These are phyloP conservation scores for Schizopygopsis pylzovi DNA, from an alignment of 2,797 vertebrate genomes.

Conservation along the genomic window DNA sequence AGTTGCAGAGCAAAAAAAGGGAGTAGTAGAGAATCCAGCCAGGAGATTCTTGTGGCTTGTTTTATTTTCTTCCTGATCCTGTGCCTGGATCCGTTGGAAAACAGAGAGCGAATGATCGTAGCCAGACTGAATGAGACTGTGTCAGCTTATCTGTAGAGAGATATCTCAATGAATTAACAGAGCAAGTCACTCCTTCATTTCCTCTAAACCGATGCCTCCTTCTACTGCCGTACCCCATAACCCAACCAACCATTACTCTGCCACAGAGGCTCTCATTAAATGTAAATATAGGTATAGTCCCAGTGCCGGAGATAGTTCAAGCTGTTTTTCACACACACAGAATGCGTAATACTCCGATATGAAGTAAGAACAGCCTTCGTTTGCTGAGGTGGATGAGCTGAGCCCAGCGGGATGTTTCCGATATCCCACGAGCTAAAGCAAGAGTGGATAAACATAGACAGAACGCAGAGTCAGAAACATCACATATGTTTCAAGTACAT, in stretches of 20 bases:
- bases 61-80: constrained; percentile 59
- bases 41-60: constrained; percentile 61
- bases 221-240: constrained; percentile 65
- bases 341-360: constrained; percentile 43
- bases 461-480: constrained; percentile 27
- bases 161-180: constrained; percentile 43
- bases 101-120: constrained; percentile 40
- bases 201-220: constrained; percentile 75
- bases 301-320: constrained; percentile 67
- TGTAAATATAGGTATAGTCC: constrained; percentile 83
- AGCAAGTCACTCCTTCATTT: constrained; percentile 39
- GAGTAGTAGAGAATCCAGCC: constrained; percentile 30
- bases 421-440: constrained; percentile 45
- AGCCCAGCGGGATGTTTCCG: constrained; percentile 29
- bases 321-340: constrained; percentile 72
- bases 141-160: constrained; percentile 36
- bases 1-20: constrained; percentile 56
- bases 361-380: constrained; percentile 58
- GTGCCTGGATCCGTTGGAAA: constrained; percentile 51
- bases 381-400: constrained; percentile 52
- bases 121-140: constrained; percentile 24
- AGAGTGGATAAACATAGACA: constrained; percentile 30
- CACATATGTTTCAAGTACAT: constrained; percentile 30
- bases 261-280: constrained; percentile 84
- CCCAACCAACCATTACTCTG: constrained; percentile 79